Conservation (phyloP, 2,113 vertebrate species). For the Scartelaos histophorus region DNA sequence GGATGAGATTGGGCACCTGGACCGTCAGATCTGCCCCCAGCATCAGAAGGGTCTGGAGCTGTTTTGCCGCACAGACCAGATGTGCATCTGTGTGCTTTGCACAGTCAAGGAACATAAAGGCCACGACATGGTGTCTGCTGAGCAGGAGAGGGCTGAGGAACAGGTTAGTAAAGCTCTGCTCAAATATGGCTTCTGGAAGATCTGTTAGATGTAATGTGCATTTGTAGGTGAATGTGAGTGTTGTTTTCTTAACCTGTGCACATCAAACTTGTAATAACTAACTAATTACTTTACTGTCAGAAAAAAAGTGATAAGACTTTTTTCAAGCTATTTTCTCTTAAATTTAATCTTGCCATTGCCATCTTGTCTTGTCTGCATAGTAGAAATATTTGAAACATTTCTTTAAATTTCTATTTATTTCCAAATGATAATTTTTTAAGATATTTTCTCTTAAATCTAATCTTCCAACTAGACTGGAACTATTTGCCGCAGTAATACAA, state of each 20-base stretch:
- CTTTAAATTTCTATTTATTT: no score
- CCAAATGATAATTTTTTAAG: no score
- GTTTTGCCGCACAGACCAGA: slow-evolving; percentile 76
- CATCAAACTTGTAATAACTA: not conserved
- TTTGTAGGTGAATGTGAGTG: not conserved
- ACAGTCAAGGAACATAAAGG: slow-evolving; percentile 83
- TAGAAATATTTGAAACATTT: not conserved
- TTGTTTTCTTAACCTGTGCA: not conserved
- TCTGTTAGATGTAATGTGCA: not conserved
- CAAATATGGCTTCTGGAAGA: not conserved
- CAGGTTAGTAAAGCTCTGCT: slow-evolving; percentile 60
- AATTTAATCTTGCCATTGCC: not conserved
- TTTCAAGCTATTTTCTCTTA: not conserved
- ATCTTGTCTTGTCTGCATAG: not conserved
- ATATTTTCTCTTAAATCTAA: no score
- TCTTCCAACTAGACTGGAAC: no score
- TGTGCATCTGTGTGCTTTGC: slow-evolving; percentile 78
- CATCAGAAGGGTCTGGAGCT: slow-evolving; percentile 82
- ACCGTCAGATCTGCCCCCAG: slow-evolving; percentile 79
- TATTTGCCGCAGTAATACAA: not conserved
- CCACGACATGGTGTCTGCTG: slow-evolving; percentile 81
- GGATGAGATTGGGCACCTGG: slow-evolving; percentile 68
- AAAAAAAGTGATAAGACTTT: not conserved
- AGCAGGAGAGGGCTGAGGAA: slow-evolving; percentile 78
- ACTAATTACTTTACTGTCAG: no score